These are phyloP conservation scores for Cephonodes hylas DNA, from an alignment of 2,888 invertebrate species.

Conservation along the genomic window DNA sequence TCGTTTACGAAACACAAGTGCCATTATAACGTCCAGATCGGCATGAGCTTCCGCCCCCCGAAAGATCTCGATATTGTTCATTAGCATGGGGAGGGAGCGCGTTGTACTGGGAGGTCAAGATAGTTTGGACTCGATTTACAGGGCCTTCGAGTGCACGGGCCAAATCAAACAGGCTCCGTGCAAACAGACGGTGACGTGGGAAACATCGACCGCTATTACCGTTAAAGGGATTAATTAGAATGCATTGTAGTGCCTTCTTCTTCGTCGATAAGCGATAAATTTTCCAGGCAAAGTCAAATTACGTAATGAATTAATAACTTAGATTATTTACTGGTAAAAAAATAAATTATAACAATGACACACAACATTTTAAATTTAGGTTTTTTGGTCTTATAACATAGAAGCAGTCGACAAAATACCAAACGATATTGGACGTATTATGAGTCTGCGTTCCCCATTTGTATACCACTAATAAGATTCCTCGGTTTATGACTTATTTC, in stretches of 20 bases:
- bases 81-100: conserved; percentile 14
- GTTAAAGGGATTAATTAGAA: conserved; percentile 61
- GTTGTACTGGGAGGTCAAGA: conserved; percentile 31
- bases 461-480: background rate
- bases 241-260: conserved; percentile 36
- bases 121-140: conserved; percentile 40
- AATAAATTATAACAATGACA: too few species aligned
- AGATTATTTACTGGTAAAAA: too few species aligned
- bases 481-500: background rate
- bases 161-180: conserved; percentile 52
- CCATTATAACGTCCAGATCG: conserved; percentile 46
- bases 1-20: conserved; percentile 63
- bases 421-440: background rate
- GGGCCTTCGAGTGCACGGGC: conserved; percentile 47
- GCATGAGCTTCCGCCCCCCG: conserved; percentile 33
- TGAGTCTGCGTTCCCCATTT: background rate
- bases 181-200: conserved; percentile 57
- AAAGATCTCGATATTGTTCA: conserved; percentile 17
- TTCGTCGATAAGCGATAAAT: background rate
- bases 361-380: too few species aligned
- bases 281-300: background rate
- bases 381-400: too few species aligned
- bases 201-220: conserved; percentile 54
- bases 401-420: background rate
- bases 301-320: background rate